Conservation (phyloP, 2,888 invertebrate species). For the Thalpophila matura region DNA sequence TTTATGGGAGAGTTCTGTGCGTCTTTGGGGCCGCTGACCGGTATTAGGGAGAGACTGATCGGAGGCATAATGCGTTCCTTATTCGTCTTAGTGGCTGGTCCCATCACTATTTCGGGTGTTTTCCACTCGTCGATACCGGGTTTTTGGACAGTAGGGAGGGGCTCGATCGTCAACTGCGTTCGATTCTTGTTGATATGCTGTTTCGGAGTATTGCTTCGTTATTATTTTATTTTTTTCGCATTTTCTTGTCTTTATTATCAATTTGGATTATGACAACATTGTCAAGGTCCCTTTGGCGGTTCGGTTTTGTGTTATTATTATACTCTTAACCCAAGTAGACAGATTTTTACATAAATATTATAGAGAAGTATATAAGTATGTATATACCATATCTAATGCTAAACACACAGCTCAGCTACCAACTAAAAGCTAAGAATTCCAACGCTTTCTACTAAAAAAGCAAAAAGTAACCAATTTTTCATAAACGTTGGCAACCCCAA, state of each 20-base stretch:
- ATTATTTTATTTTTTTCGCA: conserved; percentile 63
- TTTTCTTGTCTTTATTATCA: conserved; percentile 84
- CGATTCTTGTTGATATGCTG: conserved; percentile 90
- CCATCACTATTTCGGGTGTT: conserved; percentile 81
- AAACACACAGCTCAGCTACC: conserved; percentile 84
- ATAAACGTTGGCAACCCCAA: conserved; percentile 62
- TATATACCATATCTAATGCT: conserved; percentile 65
- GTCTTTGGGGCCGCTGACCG: conserved; percentile 83
- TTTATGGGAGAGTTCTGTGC: conserved; percentile 77
- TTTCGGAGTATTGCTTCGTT: conserved; percentile 78
- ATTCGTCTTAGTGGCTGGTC: conserved; percentile 75
- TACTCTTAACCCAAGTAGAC: conserved; percentile 69
- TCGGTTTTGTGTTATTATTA: conserved; percentile 59
- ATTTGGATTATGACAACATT: conserved; percentile 89
- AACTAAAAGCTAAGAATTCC: conserved; percentile 83
- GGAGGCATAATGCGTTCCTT: conserved; percentile 86
- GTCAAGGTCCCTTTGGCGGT: conserved; percentile 74
- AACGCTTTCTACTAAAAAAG: conserved; percentile 83
- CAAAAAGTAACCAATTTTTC: conserved; percentile 78
- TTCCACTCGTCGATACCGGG: conserved; percentile 78
- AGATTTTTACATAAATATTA: conserved; percentile 73
- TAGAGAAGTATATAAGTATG: conserved; percentile 71
- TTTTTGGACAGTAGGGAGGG: conserved; percentile 79
- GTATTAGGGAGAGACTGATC: conserved; percentile 86
- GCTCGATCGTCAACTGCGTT: conserved; percentile 87